Percentiles rank a stretch among this genome's conserved stretches.
phyloP scores from a whole-genome alignment of 2,888 invertebrate genomes.

The Theretra japonica region DNA sequence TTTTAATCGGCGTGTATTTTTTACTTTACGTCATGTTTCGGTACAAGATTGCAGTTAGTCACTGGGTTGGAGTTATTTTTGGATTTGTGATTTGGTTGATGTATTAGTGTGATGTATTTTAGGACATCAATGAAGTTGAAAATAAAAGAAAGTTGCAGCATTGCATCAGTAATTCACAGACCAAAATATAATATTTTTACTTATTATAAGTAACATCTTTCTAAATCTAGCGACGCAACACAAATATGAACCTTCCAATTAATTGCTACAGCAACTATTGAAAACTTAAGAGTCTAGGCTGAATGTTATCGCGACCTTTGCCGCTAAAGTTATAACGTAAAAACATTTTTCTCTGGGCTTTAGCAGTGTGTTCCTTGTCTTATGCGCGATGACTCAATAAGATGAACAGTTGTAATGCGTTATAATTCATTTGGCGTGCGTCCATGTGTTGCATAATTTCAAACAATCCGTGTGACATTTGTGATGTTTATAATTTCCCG shows the following conservation, averaged over 20 bases:
- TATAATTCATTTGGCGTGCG: conserved; percentile 14
- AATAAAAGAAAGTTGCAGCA: neutral
- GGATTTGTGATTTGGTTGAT: neutral
- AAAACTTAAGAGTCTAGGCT: no score
- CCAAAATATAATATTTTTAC: no score
- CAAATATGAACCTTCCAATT: no score
- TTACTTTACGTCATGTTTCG: conserved; percentile 16
- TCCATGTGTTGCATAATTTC: conserved; percentile 17
- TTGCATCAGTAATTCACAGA: neutral
- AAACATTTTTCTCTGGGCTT: no score
- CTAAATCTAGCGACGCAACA: no score
- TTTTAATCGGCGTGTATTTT: conserved; percentile 42
- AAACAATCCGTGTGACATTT: conserved; percentile 18
- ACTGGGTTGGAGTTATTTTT: neutral
- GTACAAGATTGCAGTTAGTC: conserved; percentile 3
- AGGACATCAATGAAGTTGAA: neutral
- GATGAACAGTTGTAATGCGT: neutral
- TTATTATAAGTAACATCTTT: no score
- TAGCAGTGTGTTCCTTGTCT: no score
- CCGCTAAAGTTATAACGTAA: no score
- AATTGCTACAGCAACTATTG: no score
- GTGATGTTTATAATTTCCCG: conserved; percentile 8
- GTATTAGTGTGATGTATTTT: neutral
- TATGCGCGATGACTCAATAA: conserved; percentile 1
- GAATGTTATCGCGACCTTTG: no score